phyloP scores from a whole-genome alignment of 1,140 invertebrate genomes.

The Macrobrachium rosenbergii region DNA sequence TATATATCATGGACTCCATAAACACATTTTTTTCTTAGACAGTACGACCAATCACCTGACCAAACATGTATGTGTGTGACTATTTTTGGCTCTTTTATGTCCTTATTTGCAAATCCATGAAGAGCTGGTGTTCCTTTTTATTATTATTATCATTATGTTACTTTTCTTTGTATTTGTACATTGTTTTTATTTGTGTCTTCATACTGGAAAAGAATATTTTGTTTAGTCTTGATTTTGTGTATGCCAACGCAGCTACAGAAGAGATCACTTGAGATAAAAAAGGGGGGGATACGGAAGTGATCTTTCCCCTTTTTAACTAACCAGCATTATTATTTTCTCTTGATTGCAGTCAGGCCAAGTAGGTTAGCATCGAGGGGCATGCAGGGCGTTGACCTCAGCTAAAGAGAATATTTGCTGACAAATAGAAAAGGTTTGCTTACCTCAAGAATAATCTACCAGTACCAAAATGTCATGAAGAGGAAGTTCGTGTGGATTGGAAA shows the following conservation, averaged over 20 bases:
- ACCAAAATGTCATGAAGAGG: too few species aligned
- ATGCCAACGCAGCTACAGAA: neutral
- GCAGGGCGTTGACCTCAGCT: too few species aligned
- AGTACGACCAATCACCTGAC: neutral
- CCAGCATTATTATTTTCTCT: neutral
- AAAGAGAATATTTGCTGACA: neutral
- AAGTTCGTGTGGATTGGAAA: too few species aligned
- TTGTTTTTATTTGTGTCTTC: conserved; percentile 8
- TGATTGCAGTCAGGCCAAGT: conserved; percentile 4
- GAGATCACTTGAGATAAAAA: neutral
- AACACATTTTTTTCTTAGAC: neutral
- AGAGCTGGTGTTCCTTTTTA: conserved; percentile 37
- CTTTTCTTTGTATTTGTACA: conserved; percentile 8
- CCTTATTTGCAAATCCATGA: conserved; percentile 43
- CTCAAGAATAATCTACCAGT: too few species aligned
- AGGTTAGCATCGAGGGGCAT: neutral
- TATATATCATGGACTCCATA: neutral
- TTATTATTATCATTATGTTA: conserved; percentile 18
- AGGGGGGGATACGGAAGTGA: neutral
- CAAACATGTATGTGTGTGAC: neutral
- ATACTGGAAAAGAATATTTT: neutral
- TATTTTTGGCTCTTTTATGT: conserved; percentile 15
- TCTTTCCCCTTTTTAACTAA: neutral
- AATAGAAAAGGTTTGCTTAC: neutral
- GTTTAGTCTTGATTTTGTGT: neutral